Conservation (phyloP, 2,113 vertebrate genomes). For the Anthoscopus minutus region DNA sequence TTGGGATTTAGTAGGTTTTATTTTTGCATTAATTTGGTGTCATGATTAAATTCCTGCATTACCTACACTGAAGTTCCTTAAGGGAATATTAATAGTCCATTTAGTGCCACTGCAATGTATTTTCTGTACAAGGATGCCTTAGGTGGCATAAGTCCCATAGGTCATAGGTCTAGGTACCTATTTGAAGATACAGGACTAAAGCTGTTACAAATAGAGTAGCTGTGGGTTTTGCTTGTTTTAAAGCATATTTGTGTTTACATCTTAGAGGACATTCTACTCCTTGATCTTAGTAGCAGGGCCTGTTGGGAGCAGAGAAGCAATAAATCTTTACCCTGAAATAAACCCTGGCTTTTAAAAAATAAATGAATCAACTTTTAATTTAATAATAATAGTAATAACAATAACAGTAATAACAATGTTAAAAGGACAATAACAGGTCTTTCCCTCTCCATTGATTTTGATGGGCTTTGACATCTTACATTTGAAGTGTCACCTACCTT, state of each 20-base stretch:
- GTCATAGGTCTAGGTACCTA: neutral
- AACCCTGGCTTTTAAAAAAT: neutral
- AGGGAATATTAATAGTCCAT: neutral
- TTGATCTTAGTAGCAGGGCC: neutral
- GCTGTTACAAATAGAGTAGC: neutral
- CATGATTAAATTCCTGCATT: neutral
- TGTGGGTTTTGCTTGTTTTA: neutral
- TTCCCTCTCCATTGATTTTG: neutral
- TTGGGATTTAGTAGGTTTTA: neutral
- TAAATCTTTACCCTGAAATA: neutral
- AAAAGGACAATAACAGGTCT: neutral
- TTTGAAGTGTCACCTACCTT: neutral
- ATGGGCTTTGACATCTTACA: neutral
- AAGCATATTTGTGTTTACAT: neutral
- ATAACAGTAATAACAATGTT: neutral
- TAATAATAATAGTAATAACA: neutral
- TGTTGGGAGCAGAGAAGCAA: neutral
- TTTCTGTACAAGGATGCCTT: neutral
- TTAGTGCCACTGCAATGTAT: neutral
- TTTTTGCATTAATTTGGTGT: neutral
- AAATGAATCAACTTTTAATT: neutral
- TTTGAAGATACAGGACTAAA: neutral
- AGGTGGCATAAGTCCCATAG: neutral
- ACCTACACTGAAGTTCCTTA: neutral
- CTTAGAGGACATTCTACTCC: neutral